A percentile compares a stretch with the other conserved stretches of the same genome.
These are phyloP conservation scores for Hirtodrosophila confusa DNA, from an alignment of 2,888 invertebrate species.

Conservation along the genomic window DNA sequence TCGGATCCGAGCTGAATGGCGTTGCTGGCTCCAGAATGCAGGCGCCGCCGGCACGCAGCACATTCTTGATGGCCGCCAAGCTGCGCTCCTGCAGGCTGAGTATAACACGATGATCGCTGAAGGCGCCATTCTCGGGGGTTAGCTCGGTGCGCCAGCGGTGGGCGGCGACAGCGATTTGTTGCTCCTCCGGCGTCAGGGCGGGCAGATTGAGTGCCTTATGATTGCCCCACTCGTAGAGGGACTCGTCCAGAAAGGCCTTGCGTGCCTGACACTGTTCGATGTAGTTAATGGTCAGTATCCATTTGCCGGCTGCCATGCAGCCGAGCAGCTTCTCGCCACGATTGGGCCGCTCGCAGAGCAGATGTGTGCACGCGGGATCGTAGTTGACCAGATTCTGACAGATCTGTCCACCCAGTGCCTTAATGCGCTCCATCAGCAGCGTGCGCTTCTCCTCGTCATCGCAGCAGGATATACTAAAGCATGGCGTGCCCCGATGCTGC, in stretches of 20 bases:
- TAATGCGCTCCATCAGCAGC: constrained; percentile 71
- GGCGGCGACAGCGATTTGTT: constrained; percentile 86
- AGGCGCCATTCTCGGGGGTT: constrained; percentile 83
- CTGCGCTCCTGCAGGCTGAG: constrained; percentile 87
- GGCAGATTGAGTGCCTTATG: constrained; percentile 86
- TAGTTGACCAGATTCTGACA: constrained; percentile 84
- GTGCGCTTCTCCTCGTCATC: constrained; percentile 73
- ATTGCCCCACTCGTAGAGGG: constrained; percentile 94
- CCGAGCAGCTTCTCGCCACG: constrained; percentile 95
- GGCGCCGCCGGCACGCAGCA: constrained; percentile 92
- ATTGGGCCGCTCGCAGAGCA: constrained; percentile 89
- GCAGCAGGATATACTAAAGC: constrained; percentile 82
- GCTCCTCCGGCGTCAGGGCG: constrained; percentile 84
- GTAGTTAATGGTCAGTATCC: constrained; percentile 93
- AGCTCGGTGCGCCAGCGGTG: constrained; percentile 88
- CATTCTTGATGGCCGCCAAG: constrained; percentile 87
- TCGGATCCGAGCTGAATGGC: constrained; percentile 69
- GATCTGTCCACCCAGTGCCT: constrained; percentile 74
- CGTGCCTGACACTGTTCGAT: constrained; percentile 87
- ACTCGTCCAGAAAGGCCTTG: constrained; percentile 86
- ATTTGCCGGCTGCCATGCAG: constrained; percentile 94
- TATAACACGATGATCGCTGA: constrained; percentile 85
- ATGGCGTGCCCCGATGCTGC: constrained; percentile 78
- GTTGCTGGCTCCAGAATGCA: constrained; percentile 85
- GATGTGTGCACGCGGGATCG: constrained; percentile 89